These are phyloP conservation scores for Rhinolophus sinicus DNA, from an alignment of 2,113 vertebrate species.

Conservation along the genomic window DNA sequence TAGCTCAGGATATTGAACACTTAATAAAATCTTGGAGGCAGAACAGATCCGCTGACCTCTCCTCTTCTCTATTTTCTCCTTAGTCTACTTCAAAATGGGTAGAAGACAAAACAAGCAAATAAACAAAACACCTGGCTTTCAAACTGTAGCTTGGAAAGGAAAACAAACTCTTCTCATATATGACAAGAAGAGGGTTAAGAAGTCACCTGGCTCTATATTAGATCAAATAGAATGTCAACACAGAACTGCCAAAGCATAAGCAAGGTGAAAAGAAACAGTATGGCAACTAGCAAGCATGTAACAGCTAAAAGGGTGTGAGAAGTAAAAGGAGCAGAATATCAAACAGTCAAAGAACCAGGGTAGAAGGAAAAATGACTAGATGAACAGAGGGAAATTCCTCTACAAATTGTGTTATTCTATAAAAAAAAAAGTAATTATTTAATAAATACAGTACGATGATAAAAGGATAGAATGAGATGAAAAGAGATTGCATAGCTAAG, in stretches of 20 bases:
- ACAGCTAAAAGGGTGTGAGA: neutral
- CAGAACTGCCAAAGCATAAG: neutral
- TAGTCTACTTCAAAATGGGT: neutral
- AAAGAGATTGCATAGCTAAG: neutral
- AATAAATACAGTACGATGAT: neutral
- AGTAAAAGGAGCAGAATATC: neutral
- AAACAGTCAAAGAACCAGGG: neutral
- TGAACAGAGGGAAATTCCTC: neutral
- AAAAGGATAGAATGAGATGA: neutral
- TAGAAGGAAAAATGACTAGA: neutral
- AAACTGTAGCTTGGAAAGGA: neutral
- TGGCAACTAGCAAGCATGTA: neutral
- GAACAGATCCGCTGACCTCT: neutral
- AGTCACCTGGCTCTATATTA: neutral
- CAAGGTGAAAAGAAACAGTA: neutral
- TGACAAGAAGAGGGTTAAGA: neutral
- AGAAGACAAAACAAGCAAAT: neutral
- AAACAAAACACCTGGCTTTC: neutral
- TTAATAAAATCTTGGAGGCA: neutral
- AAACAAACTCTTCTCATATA: neutral
- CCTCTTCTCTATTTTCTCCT: neutral
- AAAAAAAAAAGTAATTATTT: neutral
- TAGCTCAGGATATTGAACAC: too few relatives aligned
- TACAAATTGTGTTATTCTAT: neutral
- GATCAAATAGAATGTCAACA: neutral